Evolutionary conservation across 2,797 vertebrate genomes (phyloP).

Genomic region (Podarcis lilfordi): DNA sequence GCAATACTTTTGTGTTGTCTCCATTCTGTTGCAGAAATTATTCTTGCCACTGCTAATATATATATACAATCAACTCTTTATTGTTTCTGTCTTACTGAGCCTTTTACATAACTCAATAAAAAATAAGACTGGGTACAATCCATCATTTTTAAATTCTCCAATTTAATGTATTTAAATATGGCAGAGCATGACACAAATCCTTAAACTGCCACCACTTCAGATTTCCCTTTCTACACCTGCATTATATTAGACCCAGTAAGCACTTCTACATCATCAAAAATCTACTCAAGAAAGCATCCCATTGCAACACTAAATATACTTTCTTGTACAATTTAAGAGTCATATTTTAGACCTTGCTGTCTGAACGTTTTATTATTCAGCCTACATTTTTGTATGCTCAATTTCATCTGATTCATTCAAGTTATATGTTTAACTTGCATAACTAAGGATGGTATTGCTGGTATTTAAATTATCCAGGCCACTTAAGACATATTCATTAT

Average conservation of each 20-base stretch:
- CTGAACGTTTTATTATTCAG: slow-evolving; percentile 17
- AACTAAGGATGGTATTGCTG: neutral
- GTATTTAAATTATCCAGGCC: slow-evolving; percentile 12
- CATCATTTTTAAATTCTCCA: neutral
- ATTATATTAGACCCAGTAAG: neutral
- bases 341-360: neutral
- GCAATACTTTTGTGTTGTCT: too few species aligned
- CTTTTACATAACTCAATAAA: too few species aligned
- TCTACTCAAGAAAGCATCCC: neutral
- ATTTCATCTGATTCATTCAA: slow-evolving; percentile 22
- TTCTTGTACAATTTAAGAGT: neutral
- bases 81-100: too few species aligned
- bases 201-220: neutral
- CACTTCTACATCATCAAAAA: neutral
- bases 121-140: too few species aligned
- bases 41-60: too few species aligned
- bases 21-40: too few species aligned
- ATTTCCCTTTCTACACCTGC: neutral
- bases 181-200: neutral
- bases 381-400: neutral
- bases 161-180: neutral
- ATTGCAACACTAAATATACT: neutral
- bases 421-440: neutral
- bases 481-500: neutral
- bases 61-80: too few species aligned